Conservation (phyloP, 2,888 invertebrate species). For the Marasmarcha lunaedactyla region DNA sequence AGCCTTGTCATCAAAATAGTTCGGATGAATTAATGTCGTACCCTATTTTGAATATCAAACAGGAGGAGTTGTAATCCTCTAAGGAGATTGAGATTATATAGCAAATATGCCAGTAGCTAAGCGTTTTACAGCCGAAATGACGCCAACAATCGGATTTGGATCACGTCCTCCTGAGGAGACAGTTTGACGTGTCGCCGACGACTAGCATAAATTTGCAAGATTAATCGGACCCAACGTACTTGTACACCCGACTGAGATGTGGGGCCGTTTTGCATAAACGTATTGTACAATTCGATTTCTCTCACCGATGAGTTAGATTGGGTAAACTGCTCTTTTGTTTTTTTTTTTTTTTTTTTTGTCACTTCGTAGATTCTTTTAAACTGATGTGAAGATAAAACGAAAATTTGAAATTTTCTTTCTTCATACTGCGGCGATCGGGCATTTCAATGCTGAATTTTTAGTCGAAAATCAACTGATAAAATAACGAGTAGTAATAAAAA, state of each 20-base stretch:
- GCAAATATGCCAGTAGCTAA: slow-evolving; percentile 60
- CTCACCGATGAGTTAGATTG: too few relatives aligned
- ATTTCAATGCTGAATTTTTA: too few relatives aligned
- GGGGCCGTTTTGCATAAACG: slow-evolving; percentile 53
- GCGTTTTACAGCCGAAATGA: slow-evolving; percentile 60
- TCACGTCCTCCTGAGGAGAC: slow-evolving; percentile 57
- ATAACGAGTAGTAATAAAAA: too few relatives aligned
- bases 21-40: neutral
- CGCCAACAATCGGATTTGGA: slow-evolving; percentile 60
- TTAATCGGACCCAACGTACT: slow-evolving; percentile 38
- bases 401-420: too few relatives aligned
- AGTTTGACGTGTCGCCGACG: slow-evolving; percentile 61
- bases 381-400: too few relatives aligned
- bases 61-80: slow-evolving; percentile 31
- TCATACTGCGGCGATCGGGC: too few relatives aligned
- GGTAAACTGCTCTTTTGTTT: too few relatives aligned
- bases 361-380: too few relatives aligned
- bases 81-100: slow-evolving; percentile 48
- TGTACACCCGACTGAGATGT: slow-evolving; percentile 25
- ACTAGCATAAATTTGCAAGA: slow-evolving; percentile 68
- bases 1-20: neutral
- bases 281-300: slow-evolving; percentile 18
- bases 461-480: too few relatives aligned
- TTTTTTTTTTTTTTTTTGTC: too few relatives aligned
- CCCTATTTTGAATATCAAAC: slow-evolving; percentile 44